Conservation (phyloP, 2,113 vertebrate species). For the Crotophaga sulcirostris region DNA sequence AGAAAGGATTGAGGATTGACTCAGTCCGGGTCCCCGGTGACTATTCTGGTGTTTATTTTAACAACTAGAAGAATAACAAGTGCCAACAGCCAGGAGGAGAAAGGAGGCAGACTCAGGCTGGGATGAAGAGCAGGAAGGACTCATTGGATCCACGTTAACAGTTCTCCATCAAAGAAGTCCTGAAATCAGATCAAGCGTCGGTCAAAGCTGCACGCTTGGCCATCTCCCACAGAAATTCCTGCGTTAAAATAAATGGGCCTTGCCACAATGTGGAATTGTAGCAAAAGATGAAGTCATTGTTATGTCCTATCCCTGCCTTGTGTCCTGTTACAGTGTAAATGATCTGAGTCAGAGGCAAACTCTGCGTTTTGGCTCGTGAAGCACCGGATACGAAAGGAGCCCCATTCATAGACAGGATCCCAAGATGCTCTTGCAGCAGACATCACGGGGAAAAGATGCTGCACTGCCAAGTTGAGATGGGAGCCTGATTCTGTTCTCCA, state of each 20-base stretch:
- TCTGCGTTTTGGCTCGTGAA: background rate
- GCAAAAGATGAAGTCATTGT: background rate
- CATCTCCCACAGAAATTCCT: background rate
- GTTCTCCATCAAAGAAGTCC: background rate
- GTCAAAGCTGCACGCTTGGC: background rate
- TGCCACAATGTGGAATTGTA: background rate
- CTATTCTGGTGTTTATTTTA: background rate
- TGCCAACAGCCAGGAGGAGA: background rate
- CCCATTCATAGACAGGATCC: background rate
- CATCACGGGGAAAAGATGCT: background rate
- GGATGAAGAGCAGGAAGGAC: background rate
- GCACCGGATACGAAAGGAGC: background rate
- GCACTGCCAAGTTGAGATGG: background rate
- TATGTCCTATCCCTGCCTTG: background rate
- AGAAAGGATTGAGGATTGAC: background rate
- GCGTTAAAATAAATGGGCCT: background rate
- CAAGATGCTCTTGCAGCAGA: background rate
- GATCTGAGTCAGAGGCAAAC: background rate
- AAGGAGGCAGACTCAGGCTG: background rate
- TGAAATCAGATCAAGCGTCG: background rate
- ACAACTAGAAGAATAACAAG: background rate
- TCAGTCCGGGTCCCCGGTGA: fast-evolving
- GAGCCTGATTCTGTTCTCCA: background rate
- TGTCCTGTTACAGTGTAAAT: background rate
- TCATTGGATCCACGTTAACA: background rate